phyloP scores from a whole-genome alignment of 2,888 invertebrate genomes.

The Erynnis tages region DNA sequence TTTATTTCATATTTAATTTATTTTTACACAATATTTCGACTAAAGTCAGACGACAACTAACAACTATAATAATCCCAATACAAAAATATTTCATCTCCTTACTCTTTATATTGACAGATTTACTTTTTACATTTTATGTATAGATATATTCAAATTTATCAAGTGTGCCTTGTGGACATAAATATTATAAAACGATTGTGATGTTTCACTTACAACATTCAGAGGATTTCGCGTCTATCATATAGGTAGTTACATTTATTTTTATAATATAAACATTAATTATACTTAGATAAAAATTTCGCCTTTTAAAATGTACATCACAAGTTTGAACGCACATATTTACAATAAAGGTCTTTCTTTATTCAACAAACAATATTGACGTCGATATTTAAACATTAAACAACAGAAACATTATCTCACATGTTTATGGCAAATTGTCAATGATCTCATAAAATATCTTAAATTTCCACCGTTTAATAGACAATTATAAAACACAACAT shows the following conservation, averaged over 20 bases:
- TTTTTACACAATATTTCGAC: conserved; percentile 76
- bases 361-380: conserved; percentile 47
- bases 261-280: conserved; percentile 32
- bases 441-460: conserved; percentile 61
- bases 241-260: conserved; percentile 42
- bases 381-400: conserved; percentile 54
- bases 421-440: conserved; percentile 76
- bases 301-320: conserved; percentile 50
- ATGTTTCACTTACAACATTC: conserved; percentile 45
- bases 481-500: conserved; percentile 78
- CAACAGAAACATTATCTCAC: conserved; percentile 75
- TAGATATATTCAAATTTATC: conserved; percentile 35
- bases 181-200: conserved; percentile 47
- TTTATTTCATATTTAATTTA: conserved; percentile 61
- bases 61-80: conserved; percentile 77
- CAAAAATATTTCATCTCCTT: conserved; percentile 79
- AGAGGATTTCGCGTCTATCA: conserved; percentile 30
- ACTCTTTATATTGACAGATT: conserved; percentile 69
- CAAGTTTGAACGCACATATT: conserved; percentile 57
- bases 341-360: conserved; percentile 53
- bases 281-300: conserved; percentile 39
- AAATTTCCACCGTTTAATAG: conserved; percentile 61
- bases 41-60: conserved; percentile 67
- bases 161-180: conserved; percentile 43
- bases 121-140: conserved; percentile 62